These are phyloP conservation scores for Megaustenia siamemsis DNA, from an alignment of 2,888 invertebrate genomes.

Conservation along the genomic window DNA sequence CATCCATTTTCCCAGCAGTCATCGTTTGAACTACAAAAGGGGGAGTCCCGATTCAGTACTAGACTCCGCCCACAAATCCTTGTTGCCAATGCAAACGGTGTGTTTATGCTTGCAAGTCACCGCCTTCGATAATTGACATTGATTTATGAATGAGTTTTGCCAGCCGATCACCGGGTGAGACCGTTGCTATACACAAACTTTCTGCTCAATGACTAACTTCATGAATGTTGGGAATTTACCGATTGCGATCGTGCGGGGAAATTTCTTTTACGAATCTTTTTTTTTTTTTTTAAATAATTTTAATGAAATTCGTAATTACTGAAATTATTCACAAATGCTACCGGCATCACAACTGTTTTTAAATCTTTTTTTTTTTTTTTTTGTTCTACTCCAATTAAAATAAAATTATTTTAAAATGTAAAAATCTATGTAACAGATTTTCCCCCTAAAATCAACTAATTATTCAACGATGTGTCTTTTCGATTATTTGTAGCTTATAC, in stretches of 20 bases:
- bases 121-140: neutral
- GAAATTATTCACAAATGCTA: too few species aligned
- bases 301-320: too few species aligned
- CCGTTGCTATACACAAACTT: neutral
- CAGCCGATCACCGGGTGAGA: neutral
- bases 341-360: too few species aligned
- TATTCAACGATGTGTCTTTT: too few species aligned
- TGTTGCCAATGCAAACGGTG: neutral
- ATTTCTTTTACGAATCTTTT: neutral
- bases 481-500: too few species aligned
- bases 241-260: neutral
- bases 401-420: too few species aligned
- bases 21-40: neutral
- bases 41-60: neutral
- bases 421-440: too few species aligned
- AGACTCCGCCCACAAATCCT: conserved; percentile 5
- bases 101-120: neutral
- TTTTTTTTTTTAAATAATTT: too few species aligned
- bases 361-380: too few species aligned
- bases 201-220: neutral
- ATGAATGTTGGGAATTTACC: neutral
- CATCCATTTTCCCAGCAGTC: neutral
- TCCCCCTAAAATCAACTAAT: too few species aligned
- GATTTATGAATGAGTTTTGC: neutral
- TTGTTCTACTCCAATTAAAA: too few species aligned